These are phyloP conservation scores for Agonum fuliginosum DNA, from an alignment of 2,888 invertebrate species.

Conservation along the genomic window DNA sequence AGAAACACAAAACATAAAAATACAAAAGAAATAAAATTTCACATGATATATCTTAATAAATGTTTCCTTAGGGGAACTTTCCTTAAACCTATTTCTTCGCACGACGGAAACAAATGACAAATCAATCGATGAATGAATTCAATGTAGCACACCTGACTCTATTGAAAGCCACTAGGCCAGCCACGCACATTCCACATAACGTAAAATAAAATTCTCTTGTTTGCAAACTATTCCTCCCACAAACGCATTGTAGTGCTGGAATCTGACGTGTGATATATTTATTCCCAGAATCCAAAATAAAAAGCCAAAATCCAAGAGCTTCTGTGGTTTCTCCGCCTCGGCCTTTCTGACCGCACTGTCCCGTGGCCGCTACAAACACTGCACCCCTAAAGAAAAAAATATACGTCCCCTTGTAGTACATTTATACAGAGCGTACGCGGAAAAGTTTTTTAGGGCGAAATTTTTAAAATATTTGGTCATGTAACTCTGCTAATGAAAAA, in stretches of 20 bases:
- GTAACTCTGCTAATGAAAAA: no score
- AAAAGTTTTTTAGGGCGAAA: not conserved
- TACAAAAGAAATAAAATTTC: no score
- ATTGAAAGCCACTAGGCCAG: no score
- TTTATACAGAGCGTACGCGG: not conserved
- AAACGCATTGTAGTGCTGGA: slow-evolving; percentile 7
- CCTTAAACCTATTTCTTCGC: no score
- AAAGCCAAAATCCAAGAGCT: slow-evolving; percentile 44
- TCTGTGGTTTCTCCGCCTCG: slow-evolving; percentile 54
- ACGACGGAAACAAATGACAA: slow-evolving; percentile 36
- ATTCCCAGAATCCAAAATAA: slow-evolving; percentile 48
- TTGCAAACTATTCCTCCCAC: slow-evolving; percentile 56
- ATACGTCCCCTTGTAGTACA: not conserved
- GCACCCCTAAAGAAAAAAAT: not conserved
- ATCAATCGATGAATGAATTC: slow-evolving; percentile 2
- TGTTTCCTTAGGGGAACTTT: no score
- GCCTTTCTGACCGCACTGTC: slow-evolving; percentile 46
- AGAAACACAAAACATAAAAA: no score
- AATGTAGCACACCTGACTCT: slow-evolving; percentile 27
- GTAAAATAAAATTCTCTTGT: slow-evolving; percentile 44
- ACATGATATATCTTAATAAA: no score
- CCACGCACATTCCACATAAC: not conserved
- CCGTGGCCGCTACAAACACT: not conserved
- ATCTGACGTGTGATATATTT: slow-evolving; percentile 57
- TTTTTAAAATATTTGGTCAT: no score